Percentiles rank a stretch among this genome's conserved stretches.
Conservation (phyloP, 2,888 invertebrate genomes). For the Zelleria hepariella region DNA sequence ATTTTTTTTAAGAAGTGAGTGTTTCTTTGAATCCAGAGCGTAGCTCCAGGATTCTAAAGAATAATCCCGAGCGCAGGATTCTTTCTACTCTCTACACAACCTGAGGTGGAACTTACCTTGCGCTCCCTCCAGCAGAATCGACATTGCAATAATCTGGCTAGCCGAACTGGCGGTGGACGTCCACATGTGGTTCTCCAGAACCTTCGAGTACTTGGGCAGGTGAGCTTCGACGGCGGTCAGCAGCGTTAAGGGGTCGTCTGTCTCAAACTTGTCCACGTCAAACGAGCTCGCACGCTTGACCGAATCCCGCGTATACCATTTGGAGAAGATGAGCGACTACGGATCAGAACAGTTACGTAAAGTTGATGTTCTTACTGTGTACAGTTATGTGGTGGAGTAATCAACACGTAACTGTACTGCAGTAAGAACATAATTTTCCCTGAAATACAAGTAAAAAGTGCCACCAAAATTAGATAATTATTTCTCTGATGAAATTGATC, state of each 20-base stretch:
- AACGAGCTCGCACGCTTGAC: conserved; percentile 22
- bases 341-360: no score
- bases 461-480: no score
- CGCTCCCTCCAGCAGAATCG: conserved; percentile 60
- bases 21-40: no score
- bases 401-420: no score
- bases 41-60: no score
- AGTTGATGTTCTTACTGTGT: no score
- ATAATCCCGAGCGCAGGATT: no score
- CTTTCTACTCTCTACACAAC: background rate
- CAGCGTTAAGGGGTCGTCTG: conserved; percentile 30
- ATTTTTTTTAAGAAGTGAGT: no score
- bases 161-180: conserved; percentile 62
- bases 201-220: conserved; percentile 10
- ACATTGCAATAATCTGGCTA: conserved; percentile 71
- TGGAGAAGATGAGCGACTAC: conserved; percentile 35
- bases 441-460: no score
- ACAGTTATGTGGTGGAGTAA: no score
- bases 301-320: conserved; percentile 31
- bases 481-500: no score
- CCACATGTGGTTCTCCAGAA: conserved; percentile 46
- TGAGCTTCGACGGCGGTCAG: conserved; percentile 30
- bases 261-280: conserved; percentile 30
- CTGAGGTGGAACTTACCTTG: conserved; percentile 33
- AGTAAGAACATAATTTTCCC: no score